phyloP scores from a whole-genome alignment of 1,140 invertebrate genomes.

The Ruditapes philippinarum region DNA sequence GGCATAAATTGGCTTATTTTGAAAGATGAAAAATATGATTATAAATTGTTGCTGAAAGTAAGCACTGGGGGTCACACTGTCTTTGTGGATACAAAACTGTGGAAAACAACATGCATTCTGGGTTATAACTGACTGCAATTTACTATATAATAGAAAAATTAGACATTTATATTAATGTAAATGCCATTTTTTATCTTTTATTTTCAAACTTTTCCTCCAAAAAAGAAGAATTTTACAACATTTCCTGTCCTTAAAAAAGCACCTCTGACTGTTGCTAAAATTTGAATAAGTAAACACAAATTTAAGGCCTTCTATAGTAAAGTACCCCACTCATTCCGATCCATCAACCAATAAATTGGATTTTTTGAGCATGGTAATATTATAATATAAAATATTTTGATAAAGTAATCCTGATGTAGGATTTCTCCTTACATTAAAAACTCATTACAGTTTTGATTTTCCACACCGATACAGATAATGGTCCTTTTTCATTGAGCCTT shows the following conservation, averaged over 20 bases:
- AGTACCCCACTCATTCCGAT: too few relatives aligned
- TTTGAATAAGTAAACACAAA: too few relatives aligned
- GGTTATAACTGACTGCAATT: not conserved
- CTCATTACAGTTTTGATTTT: not conserved
- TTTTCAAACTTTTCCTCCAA: too few relatives aligned
- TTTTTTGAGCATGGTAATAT: not conserved
- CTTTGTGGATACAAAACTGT: slow-evolving; percentile 36
- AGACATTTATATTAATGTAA: too few relatives aligned
- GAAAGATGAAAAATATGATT: too few relatives aligned
- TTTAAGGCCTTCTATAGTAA: too few relatives aligned
- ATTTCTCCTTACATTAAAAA: not conserved
- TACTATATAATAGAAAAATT: too few relatives aligned
- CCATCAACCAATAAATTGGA: too few relatives aligned
- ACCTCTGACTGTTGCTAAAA: too few relatives aligned
- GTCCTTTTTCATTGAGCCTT: not conserved
- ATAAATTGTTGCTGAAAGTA: not conserved
- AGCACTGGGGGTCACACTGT: slow-evolving; percentile 23
- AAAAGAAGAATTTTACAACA: too few relatives aligned
- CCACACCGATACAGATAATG: not conserved
- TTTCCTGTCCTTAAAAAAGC: too few relatives aligned
- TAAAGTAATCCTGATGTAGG: not conserved
- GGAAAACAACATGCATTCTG: slow-evolving; percentile 25
- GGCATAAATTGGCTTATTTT: not conserved
- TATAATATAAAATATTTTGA: not conserved
- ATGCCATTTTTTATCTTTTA: too few relatives aligned